Conservation (phyloP, 1,140 invertebrate genomes). For the Panagrolaimus sp. region DNA sequence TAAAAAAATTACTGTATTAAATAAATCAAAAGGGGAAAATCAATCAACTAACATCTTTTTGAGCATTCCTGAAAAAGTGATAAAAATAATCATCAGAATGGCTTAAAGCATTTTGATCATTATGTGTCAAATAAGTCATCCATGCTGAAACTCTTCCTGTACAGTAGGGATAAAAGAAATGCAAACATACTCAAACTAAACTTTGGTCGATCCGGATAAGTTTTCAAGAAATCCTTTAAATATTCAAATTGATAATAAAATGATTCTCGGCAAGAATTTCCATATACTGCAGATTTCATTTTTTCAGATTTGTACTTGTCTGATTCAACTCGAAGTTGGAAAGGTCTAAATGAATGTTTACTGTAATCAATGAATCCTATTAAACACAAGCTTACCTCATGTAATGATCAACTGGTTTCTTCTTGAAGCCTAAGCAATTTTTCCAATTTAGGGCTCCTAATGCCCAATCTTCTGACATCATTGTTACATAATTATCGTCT, state of each 20-base stretch:
- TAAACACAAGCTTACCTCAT: constrained; percentile 28
- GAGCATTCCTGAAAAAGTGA: constrained; percentile 13
- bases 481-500: constrained; percentile 8
- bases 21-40: not conserved
- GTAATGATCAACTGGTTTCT: constrained; percentile 24
- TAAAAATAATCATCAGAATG: constrained; percentile 13
- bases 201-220: constrained; percentile 21
- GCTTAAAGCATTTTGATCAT: not conserved
- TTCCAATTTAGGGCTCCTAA: constrained; percentile 32
- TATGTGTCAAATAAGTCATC: constrained; percentile 10
- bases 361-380: not conserved
- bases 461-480: constrained; percentile 29
- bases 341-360: constrained; percentile 17
- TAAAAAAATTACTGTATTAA: constrained; percentile 4
- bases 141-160: too few species aligned
- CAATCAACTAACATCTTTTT: not conserved
- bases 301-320: too few species aligned
- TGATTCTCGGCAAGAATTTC: not conserved
- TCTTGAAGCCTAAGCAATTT: constrained; percentile 28
- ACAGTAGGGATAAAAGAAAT: too few species aligned
- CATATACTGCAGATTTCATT: constrained; percentile 22
- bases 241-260: constrained; percentile 17
- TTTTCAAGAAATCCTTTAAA: not conserved
- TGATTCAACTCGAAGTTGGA: constrained; percentile 12
- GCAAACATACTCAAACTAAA: too few species aligned